phyloP scores from a whole-genome alignment of 2,113 vertebrate species.

The Laticauda laticaudata region DNA sequence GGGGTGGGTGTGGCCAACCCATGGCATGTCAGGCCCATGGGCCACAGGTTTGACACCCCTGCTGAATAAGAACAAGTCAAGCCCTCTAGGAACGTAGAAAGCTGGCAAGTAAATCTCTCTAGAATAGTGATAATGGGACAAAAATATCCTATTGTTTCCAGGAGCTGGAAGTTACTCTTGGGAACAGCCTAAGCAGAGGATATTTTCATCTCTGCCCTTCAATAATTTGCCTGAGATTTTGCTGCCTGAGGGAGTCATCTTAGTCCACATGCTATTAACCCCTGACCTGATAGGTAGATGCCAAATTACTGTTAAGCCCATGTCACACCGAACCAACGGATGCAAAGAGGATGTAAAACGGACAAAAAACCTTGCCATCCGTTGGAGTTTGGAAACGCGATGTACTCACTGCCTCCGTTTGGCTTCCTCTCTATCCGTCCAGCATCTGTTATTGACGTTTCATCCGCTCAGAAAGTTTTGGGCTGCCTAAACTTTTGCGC shows the following conservation, averaged over 20 bases:
- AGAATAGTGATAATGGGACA: not conserved
- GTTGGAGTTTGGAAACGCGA: too few species aligned
- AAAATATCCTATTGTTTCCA: not conserved
- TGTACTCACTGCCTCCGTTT: too few species aligned
- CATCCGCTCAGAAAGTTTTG: too few species aligned
- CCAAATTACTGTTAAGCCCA: not conserved
- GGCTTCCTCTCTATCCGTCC: too few species aligned
- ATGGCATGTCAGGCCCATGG: too few species aligned
- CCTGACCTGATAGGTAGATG: not conserved
- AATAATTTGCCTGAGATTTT: not conserved
- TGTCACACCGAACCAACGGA: too few species aligned
- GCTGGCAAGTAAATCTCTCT: not conserved
- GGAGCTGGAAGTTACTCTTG: not conserved
- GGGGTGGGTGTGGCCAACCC: too few species aligned
- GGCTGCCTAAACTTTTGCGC: too few species aligned
- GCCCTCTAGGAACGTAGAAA: not conserved
- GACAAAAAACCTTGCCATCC: too few species aligned
- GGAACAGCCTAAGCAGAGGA: not conserved
- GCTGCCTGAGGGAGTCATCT: not conserved
- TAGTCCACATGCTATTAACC: not conserved
- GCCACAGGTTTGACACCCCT: too few species aligned
- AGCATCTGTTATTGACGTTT: too few species aligned
- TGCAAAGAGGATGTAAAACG: too few species aligned
- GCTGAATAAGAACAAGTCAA: not conserved
- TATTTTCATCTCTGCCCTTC: not conserved